phyloP scores from a whole-genome alignment of 2,888 invertebrate genomes.

The Meteorus cinctellus region DNA sequence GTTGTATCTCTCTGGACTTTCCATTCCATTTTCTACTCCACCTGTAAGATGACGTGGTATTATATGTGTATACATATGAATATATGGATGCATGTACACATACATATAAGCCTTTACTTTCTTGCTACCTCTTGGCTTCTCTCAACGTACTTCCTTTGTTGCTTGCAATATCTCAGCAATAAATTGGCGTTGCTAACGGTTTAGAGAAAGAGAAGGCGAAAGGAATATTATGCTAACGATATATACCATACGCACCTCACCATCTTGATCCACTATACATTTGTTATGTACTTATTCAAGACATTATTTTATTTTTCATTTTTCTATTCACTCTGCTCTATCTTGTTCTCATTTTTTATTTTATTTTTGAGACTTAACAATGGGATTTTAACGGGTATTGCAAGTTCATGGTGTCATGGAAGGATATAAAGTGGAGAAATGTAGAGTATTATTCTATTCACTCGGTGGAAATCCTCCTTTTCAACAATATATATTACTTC shows the following conservation, averaged over 20 bases:
- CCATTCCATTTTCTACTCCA: conserved; percentile 14
- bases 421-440: conserved; percentile 6
- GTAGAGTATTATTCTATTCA: conserved; percentile 2
- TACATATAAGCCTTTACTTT: background rate
- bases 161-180: conserved; percentile 1
- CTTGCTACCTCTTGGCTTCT: background rate
- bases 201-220: background rate
- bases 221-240: conserved; percentile 10
- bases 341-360: background rate
- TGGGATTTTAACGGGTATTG: background rate
- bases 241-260: background rate
- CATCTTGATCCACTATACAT: conserved; percentile 8
- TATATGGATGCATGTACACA: background rate
- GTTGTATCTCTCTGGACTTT: conserved; percentile 15
- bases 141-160: background rate
- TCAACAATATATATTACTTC: background rate
- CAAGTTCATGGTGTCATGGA: conserved; percentile 6
- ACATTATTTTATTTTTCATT: background rate
- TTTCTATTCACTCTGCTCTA: background rate
- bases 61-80: background rate
- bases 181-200: background rate
- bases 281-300: conserved; percentile 2
- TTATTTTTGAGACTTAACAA: background rate
- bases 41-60: background rate
- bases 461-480: background rate